phyloP scores from a whole-genome alignment of 2,797 vertebrate genomes.

The Cynopterus sphinx region DNA sequence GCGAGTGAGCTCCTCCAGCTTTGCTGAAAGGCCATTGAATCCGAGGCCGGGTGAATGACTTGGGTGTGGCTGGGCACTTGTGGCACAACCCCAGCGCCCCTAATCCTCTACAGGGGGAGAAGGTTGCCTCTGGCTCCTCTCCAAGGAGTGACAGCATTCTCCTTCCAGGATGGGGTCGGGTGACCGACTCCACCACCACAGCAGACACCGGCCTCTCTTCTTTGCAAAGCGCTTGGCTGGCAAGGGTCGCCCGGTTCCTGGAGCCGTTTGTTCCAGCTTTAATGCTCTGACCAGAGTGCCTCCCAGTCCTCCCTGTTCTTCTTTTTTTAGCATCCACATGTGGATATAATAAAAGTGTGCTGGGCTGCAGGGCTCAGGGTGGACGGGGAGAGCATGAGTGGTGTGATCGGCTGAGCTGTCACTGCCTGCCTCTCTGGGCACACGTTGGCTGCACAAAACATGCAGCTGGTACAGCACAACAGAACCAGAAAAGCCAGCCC shows the following conservation, averaged over 20 bases:
- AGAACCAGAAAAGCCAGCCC: constrained; percentile 84
- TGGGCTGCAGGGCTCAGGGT: constrained; percentile 42
- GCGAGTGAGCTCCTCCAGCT: constrained; percentile 45
- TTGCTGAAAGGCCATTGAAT: constrained; percentile 66
- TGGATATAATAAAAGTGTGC: constrained; percentile 77
- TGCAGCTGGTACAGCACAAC: constrained; percentile 85
- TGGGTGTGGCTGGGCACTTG: constrained; percentile 8
- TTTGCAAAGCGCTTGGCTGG: constrained; percentile 60
- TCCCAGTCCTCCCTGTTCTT: neutral
- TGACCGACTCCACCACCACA: constrained; percentile 46
- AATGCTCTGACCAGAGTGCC: constrained; percentile 40
- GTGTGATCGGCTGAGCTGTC: constrained; percentile 79
- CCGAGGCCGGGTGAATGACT: neutral
- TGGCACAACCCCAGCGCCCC: constrained; percentile 16
- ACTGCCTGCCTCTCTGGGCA: constrained; percentile 77
- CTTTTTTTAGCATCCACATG: constrained; percentile 72
- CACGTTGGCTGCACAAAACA: constrained; percentile 84
- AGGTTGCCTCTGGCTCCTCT: constrained; percentile 70
- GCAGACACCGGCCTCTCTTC: constrained; percentile 49
- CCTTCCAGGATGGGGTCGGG: constrained; percentile 52
- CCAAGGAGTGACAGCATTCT: constrained; percentile 17
- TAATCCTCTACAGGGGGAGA: constrained; percentile 24
- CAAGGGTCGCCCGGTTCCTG: constrained; percentile 64
- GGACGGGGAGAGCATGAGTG: constrained; percentile 68
- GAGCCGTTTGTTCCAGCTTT: constrained; percentile 33